These are phyloP conservation scores for Ochropleura leucogaster DNA, from an alignment of 2,888 invertebrate genomes.

Conservation along the genomic window DNA sequence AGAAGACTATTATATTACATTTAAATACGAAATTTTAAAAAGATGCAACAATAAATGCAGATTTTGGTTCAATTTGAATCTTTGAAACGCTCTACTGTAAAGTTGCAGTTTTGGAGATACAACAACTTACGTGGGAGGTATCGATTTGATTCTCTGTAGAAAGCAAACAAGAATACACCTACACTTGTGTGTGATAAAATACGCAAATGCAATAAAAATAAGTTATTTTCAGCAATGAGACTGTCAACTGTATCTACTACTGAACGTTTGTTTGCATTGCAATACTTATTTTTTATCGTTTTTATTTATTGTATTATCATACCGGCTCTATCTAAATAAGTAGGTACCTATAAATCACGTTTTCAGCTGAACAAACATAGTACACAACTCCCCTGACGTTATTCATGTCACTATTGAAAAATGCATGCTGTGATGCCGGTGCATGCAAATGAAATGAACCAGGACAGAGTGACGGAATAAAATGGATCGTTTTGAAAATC, in stretches of 20 bases:
- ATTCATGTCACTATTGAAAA: slow-evolving; percentile 56
- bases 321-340: not conserved
- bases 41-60: no score
- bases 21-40: no score
- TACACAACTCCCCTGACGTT: slow-evolving; percentile 24
- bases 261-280: not conserved
- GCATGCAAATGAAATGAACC: slow-evolving; percentile 44
- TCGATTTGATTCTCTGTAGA: not conserved
- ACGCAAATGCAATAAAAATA: not conserved
- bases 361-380: slow-evolving; percentile 27
- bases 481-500: slow-evolving; percentile 15
- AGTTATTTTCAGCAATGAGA: not conserved
- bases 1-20: no score
- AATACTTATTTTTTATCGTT: not conserved
- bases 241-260: not conserved
- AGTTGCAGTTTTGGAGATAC: no score
- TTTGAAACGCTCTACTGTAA: no score
- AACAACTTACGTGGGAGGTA: no score
- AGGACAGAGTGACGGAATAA: slow-evolving; percentile 29
- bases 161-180: no score
- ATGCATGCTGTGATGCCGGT: slow-evolving; percentile 48
- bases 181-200: not conserved
- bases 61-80: no score
- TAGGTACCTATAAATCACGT: not conserved
- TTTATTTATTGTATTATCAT: not conserved